Evolutionary conservation across 2,113 vertebrate species (phyloP).

Genomic region (Catagonus wagneri): DNA sequence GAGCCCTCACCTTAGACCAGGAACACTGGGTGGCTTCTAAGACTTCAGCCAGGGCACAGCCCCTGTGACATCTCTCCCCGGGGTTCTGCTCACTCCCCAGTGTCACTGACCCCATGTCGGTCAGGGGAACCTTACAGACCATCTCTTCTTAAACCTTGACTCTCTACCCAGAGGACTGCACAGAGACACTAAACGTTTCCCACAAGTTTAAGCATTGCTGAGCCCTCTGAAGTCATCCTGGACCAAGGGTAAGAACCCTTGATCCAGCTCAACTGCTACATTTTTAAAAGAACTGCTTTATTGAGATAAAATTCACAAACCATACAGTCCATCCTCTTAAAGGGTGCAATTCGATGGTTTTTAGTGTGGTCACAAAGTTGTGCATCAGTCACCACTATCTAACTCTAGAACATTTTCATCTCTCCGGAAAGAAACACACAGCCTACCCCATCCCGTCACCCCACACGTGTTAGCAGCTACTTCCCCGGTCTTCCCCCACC

Average conservation of each 20-base stretch:
- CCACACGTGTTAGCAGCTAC: not conserved
- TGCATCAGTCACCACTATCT: not conserved
- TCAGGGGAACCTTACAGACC: not conserved
- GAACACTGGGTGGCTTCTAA: not conserved
- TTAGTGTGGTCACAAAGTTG: not conserved
- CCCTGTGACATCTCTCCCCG: accelerated
- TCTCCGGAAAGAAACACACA: not conserved
- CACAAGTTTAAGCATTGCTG: not conserved
- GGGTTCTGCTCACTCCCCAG: not conserved
- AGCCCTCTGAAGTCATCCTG: not conserved
- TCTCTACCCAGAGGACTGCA: not conserved
- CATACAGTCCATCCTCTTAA: not conserved
- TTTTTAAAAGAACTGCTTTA: not conserved
- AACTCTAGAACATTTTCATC: not conserved
- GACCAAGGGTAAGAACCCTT: not conserved
- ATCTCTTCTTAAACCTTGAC: constrained; percentile 1
- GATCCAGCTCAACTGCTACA: not conserved
- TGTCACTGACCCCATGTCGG: not conserved
- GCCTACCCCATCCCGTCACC: too few species aligned
- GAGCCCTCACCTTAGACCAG: not conserved
- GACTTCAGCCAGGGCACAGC: not conserved
- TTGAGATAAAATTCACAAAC: not conserved
- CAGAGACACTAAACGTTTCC: not conserved
- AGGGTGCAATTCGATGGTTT: not conserved
- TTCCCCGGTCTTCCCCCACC: not conserved